Evolutionary conservation across 2,797 vertebrate genomes (phyloP).

Genomic region (Hypotaenidia philippensis): DNA sequence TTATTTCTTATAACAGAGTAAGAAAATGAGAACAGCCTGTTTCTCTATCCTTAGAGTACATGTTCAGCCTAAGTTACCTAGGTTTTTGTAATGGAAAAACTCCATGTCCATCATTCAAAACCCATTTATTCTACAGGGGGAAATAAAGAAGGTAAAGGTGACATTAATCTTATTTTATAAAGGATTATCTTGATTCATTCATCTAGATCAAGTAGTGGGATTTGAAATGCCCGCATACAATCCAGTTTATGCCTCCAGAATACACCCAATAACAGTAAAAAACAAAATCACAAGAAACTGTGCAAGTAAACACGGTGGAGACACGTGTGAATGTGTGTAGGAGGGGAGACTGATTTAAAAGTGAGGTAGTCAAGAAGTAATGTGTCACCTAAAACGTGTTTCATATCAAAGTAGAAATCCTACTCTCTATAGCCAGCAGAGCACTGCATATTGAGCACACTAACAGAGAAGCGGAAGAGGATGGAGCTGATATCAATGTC

Average conservation of each 20-base stretch:
- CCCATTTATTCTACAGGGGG: neutral
- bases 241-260: neutral
- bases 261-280: neutral
- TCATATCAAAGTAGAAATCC: neutral
- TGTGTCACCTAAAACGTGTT: neutral
- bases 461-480: fast-evolving
- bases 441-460: neutral
- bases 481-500: neutral
- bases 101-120: neutral
- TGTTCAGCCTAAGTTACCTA: neutral
- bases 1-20: neutral
- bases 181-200: neutral
- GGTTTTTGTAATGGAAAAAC: neutral
- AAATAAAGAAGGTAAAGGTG: neutral
- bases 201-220: neutral
- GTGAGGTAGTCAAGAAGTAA: neutral
- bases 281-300: neutral
- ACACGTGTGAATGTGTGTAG: neutral
- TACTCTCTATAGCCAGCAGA: neutral
- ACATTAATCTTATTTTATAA: neutral
- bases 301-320: neutral
- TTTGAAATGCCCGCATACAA: neutral
- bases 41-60: neutral
- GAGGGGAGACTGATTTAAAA: neutral
- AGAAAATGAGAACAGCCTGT: neutral